A percentile compares a stretch with the other conserved stretches of the same genome.
These are phyloP conservation scores for Esox niger DNA, from an alignment of 2,113 vertebrate species.

Conservation along the genomic window DNA sequence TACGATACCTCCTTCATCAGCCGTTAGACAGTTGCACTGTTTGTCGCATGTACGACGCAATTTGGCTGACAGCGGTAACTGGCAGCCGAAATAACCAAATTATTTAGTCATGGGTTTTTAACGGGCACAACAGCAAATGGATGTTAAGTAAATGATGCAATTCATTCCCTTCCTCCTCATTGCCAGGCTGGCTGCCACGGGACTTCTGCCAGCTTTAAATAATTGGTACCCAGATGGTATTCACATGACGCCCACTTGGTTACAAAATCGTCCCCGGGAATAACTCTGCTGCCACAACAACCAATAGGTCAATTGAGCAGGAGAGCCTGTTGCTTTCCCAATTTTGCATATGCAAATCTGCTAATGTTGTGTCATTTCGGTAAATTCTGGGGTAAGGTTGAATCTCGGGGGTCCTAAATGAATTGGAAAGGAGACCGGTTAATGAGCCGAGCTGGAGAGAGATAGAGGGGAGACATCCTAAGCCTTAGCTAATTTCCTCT, in stretches of 20 bases:
- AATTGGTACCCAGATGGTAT: slow-evolving; percentile 97
- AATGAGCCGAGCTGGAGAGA: slow-evolving; percentile 69
- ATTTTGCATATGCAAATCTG: slow-evolving; percentile 86
- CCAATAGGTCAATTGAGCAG: slow-evolving; percentile 85
- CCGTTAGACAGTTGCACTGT: slow-evolving; percentile 58
- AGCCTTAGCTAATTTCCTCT: slow-evolving; percentile 61
- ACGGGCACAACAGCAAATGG: slow-evolving; percentile 86
- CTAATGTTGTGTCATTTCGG: slow-evolving; percentile 86
- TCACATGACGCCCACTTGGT: slow-evolving; percentile 89
- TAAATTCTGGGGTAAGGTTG: slow-evolving; percentile 77
- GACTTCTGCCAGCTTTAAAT: slow-evolving; percentile 94
- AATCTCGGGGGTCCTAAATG: slow-evolving; percentile 79
- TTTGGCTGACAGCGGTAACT: slow-evolving; percentile 84
- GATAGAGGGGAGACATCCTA: slow-evolving; percentile 45
- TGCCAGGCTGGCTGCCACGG: slow-evolving; percentile 90
- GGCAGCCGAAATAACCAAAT: slow-evolving; percentile 88
- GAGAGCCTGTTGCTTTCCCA: slow-evolving; percentile 86
- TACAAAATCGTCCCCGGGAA: slow-evolving; percentile 85
- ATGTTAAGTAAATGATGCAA: slow-evolving; percentile 99
- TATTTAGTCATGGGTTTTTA: slow-evolving; percentile 95
- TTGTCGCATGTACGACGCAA: slow-evolving; percentile 68
- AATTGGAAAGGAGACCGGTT: slow-evolving; percentile 81
- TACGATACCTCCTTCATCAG: slow-evolving; percentile 49
- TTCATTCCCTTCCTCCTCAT: slow-evolving; percentile 91
- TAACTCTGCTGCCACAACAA: slow-evolving; percentile 85